phyloP scores from a whole-genome alignment of 2,797 vertebrate species.

The Agapornis canus region DNA sequence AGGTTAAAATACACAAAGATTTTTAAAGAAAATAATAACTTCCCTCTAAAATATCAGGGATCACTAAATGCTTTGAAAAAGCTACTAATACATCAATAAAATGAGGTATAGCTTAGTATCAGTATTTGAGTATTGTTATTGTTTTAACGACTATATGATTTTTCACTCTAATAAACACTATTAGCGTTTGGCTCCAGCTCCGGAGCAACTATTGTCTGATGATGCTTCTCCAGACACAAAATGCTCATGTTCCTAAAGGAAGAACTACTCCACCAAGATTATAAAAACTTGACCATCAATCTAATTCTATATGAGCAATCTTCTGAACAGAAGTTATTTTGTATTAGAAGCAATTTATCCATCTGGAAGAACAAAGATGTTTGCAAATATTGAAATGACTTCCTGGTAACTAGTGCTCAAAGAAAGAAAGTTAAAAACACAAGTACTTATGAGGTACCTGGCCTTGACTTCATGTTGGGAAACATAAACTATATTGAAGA shows the following conservation, averaged over 20 bases:
- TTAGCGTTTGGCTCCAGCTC: not conserved
- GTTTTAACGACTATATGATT: not conserved
- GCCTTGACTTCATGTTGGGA: not conserved
- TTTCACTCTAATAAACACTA: not conserved
- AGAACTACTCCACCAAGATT: not conserved
- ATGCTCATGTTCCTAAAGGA: not conserved
- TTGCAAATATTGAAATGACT: not conserved
- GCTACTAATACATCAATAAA: not conserved
- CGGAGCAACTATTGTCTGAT: not conserved
- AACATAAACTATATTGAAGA: not conserved
- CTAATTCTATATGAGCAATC: slow-evolving; percentile 9
- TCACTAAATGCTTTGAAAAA: not conserved
- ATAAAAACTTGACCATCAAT: slow-evolving; percentile 31
- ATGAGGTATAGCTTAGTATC: not conserved
- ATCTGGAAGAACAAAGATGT: slow-evolving; percentile 54
- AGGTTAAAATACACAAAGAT: not conserved
- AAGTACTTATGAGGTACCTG: not conserved
- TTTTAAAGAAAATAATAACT: not conserved
- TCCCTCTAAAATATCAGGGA: not conserved
- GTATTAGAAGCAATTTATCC: slow-evolving; percentile 50
- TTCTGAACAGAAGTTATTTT: slow-evolving; percentile 7
- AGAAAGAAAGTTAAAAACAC: not conserved
- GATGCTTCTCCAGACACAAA: slow-evolving; percentile 7
- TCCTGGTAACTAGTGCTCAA: slow-evolving; percentile 9
- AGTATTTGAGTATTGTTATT: not conserved